Percentiles rank a stretch among this genome's conserved stretches.
Conservation (phyloP, 2,888 invertebrate species). For the Prosopocoilus inquinatus region DNA sequence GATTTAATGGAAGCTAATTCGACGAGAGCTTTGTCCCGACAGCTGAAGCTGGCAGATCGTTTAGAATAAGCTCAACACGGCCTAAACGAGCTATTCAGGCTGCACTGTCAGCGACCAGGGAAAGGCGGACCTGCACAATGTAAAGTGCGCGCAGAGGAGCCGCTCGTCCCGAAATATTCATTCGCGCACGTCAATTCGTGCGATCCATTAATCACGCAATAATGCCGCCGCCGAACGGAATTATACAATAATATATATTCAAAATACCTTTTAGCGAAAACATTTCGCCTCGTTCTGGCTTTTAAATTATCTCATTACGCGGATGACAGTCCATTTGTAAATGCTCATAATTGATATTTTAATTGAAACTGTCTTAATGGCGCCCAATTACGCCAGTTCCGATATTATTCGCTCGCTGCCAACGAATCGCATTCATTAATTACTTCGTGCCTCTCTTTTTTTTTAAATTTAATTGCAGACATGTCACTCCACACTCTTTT, state of each 20-base stretch:
- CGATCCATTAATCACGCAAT: constrained; percentile 31
- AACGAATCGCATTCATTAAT: no score
- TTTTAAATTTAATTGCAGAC: background rate
- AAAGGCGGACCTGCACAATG: constrained; percentile 27
- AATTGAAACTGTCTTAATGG: constrained; percentile 35
- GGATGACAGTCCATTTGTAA: constrained; percentile 34
- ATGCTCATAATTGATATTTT: constrained; percentile 36
- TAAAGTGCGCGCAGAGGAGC: constrained; percentile 25
- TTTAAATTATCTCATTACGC: constrained; percentile 31
- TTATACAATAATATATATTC: constrained; percentile 32
- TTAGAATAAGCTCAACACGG: constrained; percentile 35
- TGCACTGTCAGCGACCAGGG: constrained; percentile 26
- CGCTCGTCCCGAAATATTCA: constrained; percentile 30
- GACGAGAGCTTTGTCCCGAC: constrained; percentile 27
- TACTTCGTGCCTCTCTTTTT: background rate
- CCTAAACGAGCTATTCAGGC: constrained; percentile 32
- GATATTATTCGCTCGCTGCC: constrained; percentile 1
- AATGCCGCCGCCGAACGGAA: constrained; percentile 23
- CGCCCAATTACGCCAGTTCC: constrained; percentile 19
- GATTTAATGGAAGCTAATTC: constrained; percentile 30
- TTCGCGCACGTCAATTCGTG: constrained; percentile 28
- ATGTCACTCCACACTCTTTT: background rate
- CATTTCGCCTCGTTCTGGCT: constrained; percentile 24
- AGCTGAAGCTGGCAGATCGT: constrained; percentile 35
- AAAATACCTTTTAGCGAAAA: constrained; percentile 32